These are phyloP conservation scores for Magallana angulata DNA, from an alignment of 1,140 invertebrate species.

Conservation along the genomic window DNA sequence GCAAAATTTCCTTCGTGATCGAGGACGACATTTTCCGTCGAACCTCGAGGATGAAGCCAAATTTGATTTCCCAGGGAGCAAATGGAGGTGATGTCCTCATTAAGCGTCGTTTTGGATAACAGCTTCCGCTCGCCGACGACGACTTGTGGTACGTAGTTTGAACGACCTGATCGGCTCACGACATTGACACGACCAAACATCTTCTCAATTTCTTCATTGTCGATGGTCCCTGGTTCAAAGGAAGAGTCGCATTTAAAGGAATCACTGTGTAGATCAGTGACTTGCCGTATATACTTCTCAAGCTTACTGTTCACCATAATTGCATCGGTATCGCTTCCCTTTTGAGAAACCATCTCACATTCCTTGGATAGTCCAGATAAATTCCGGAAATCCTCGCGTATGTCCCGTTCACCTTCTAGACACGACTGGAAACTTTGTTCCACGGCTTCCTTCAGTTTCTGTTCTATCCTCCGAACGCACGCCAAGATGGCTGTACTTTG, in stretches of 20 bases:
- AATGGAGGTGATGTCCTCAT: conserved; percentile 13
- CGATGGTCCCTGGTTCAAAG: not conserved
- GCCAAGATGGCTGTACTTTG: not conserved
- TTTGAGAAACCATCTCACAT: not conserved
- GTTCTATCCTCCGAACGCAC: not conserved
- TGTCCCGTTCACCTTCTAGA: not conserved
- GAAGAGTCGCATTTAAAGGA: not conserved
- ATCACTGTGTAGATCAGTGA: not conserved
- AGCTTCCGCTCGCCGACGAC: not conserved
- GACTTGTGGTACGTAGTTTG: not conserved
- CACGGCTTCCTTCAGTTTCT: not conserved
- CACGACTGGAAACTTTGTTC: conserved; percentile 14
- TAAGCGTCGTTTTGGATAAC: not conserved
- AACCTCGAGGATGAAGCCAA: conserved; percentile 33
- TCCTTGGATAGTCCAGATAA: not conserved
- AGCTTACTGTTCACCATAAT: conserved; percentile 3
- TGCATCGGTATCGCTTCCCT: not conserved
- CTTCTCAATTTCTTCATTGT: not conserved
- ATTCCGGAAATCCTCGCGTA: conserved; percentile 10
- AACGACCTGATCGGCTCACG: not conserved
- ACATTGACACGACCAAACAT: not conserved
- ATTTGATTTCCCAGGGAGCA: conserved; percentile 15
- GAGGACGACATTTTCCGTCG: conserved; percentile 4
- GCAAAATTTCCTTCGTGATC: conserved; percentile 1
- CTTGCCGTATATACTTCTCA: not conserved